phyloP scores from a whole-genome alignment of 1,140 invertebrate species.

The Pseudomyrmex dendroicus region DNA sequence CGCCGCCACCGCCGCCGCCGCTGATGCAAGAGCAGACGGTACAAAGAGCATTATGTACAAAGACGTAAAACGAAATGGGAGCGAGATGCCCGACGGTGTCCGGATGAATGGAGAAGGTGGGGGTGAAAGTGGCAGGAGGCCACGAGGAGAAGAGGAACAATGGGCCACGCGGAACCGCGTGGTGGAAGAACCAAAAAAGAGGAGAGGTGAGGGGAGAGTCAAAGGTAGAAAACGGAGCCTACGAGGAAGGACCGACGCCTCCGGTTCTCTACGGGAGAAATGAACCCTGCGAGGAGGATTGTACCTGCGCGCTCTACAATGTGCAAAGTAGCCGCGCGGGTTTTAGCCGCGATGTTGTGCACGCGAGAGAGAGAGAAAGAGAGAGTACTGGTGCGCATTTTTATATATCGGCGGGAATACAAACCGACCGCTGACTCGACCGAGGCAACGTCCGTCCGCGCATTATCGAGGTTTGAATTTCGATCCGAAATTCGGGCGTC shows the following conservation, averaged over 20 bases:
- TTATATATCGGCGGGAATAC: slow-evolving; percentile 24
- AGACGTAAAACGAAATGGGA: slow-evolving; percentile 80
- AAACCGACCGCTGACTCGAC: slow-evolving; percentile 13
- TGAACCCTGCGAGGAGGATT: slow-evolving; percentile 53
- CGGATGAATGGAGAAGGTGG: slow-evolving; percentile 76
- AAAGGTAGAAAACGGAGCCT: slow-evolving; percentile 56
- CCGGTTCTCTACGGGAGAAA: slow-evolving; percentile 48
- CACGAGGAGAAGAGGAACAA: slow-evolving; percentile 46
- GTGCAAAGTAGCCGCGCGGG: slow-evolving; percentile 57
- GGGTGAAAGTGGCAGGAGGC: slow-evolving; percentile 52
- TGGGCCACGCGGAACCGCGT: slow-evolving; percentile 37
- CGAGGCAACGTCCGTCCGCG: not conserved
- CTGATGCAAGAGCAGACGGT: slow-evolving; percentile 70
- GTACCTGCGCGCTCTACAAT: slow-evolving; percentile 55
- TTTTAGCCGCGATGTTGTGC: slow-evolving; percentile 35
- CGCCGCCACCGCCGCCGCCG: slow-evolving; percentile 41
- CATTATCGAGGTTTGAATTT: not conserved
- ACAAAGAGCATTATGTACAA: slow-evolving; percentile 81
- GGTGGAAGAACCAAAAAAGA: slow-evolving; percentile 36
- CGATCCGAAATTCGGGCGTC: too few relatives aligned
- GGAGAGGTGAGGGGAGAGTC: slow-evolving; percentile 46
- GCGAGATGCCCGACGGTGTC: slow-evolving; percentile 78
- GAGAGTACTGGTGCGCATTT: slow-evolving; percentile 16
- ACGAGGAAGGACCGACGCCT: slow-evolving; percentile 58
- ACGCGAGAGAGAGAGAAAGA: not conserved